Conservation (phyloP, 2,888 invertebrate genomes). For the Ophion slaviceki region DNA sequence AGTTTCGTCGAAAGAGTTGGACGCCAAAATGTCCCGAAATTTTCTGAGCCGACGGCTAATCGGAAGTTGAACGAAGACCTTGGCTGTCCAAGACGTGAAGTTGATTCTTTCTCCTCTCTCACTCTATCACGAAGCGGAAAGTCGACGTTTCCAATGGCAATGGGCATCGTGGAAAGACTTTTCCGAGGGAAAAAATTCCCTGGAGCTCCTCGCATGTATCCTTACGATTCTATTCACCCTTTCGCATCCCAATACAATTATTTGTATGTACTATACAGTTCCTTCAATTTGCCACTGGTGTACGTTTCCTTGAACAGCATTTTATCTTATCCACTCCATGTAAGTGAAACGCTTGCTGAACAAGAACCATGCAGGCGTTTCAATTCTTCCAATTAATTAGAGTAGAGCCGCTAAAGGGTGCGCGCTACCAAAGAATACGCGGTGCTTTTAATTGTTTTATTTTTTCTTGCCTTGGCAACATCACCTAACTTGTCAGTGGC, state of each 20-base stretch:
- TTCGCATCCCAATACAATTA: neutral
- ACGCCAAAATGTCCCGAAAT: slow-evolving; percentile 39
- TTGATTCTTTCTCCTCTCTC: neutral
- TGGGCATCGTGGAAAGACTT: slow-evolving; percentile 27
- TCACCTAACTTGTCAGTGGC: no score
- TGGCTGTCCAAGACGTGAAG: slow-evolving; percentile 28
- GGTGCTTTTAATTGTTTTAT: no score
- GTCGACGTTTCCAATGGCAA: slow-evolving; percentile 17
- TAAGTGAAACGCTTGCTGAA: neutral
- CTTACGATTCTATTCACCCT: slow-evolving; percentile 20
- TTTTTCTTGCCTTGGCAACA: no score
- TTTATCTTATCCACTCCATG: slow-evolving; percentile 14
- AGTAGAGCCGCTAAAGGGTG: no score
- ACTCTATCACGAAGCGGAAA: slow-evolving; percentile 2
- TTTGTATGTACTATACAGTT: slow-evolving; percentile 1
- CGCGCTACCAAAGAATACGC: no score
- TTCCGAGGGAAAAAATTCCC: slow-evolving; percentile 5
- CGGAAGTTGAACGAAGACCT: slow-evolving; percentile 46
- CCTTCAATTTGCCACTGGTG: slow-evolving; percentile 6
- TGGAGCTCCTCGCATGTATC: slow-evolving; percentile 17
- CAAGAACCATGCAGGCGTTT: neutral
- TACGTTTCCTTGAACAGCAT: slow-evolving; percentile 19
- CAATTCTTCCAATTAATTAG: no score
- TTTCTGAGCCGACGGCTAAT: slow-evolving; percentile 36
- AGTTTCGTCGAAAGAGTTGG: slow-evolving; percentile 10